Evolutionary conservation across 2,113 vertebrate genomes (phyloP).

Genomic region (Protobothrops flavoviridis): DNA sequence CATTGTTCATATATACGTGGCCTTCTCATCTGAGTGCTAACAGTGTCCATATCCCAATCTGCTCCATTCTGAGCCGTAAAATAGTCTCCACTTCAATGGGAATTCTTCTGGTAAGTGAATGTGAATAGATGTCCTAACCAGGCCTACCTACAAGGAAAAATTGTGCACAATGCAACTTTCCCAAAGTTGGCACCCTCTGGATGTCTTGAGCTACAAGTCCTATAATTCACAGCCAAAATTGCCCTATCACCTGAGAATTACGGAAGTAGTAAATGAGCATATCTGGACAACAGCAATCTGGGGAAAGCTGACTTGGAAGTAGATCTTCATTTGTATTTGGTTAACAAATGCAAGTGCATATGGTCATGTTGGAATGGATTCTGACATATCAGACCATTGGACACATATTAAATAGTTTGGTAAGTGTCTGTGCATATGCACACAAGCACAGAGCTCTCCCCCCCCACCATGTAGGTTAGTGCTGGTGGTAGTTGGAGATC

Average conservation of each 20-base stretch:
- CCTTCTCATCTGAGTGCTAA: too few relatives aligned
- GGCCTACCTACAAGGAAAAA: too few relatives aligned
- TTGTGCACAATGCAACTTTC: too few relatives aligned
- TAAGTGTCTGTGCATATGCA: not conserved
- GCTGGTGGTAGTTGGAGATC: not conserved
- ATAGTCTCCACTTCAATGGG: too few relatives aligned
- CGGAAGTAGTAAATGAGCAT: not conserved
- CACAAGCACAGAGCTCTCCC: not conserved
- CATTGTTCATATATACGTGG: too few relatives aligned
- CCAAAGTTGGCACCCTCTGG: not conserved
- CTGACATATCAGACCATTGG: not conserved
- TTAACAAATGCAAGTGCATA: too few relatives aligned
- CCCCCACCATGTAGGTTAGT: not conserved
- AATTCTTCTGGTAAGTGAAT: too few relatives aligned
- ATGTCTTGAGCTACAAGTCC: not conserved
- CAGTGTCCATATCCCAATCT: too few relatives aligned
- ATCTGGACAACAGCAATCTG: not conserved
- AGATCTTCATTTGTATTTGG: not conserved
- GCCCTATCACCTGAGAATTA: not conserved
- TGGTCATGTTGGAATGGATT: not conserved
- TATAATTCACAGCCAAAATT: not conserved
- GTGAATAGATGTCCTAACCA: too few relatives aligned
- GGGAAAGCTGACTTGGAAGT: not conserved
- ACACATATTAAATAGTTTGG: not conserved
- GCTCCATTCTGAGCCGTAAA: too few relatives aligned